Evolutionary conservation across 2,113 vertebrate genomes (phyloP).

Genomic region (Natator depressus): DNA sequence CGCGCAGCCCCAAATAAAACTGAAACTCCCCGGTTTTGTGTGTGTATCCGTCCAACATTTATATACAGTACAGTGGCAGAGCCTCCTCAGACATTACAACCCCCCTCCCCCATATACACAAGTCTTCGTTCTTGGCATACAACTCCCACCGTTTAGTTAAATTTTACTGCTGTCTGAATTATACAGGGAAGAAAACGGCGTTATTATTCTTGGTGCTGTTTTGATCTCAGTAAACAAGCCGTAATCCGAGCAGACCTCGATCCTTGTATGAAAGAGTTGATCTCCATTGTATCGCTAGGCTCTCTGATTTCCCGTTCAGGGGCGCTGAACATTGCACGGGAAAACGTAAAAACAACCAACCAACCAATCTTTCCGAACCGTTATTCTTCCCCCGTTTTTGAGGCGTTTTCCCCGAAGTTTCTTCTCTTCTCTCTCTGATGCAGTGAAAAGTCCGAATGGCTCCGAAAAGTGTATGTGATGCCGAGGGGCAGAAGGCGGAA

Average conservation of each 20-base stretch:
- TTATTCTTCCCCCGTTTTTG: accelerated
- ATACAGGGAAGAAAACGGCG: background rate
- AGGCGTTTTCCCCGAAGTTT: background rate
- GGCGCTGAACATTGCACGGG: background rate
- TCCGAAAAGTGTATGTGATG: background rate
- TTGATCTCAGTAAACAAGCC: background rate
- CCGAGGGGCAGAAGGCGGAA: background rate
- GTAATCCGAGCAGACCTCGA: accelerated
- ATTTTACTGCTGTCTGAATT: background rate
- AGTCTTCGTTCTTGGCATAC: background rate
- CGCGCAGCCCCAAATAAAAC: background rate
- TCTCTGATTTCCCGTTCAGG: background rate
- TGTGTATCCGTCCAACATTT: background rate
- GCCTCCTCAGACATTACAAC: background rate
- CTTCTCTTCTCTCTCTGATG: accelerated
- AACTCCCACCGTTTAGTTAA: background rate
- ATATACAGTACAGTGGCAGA: background rate
- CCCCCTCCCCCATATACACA: background rate
- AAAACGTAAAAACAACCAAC: background rate
- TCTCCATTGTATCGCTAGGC: background rate
- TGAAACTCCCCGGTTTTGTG: background rate
- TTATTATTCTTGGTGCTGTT: background rate
- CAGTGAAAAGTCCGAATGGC: background rate
- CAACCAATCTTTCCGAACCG: background rate
- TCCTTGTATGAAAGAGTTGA: background rate